phyloP scores from a whole-genome alignment of 2,113 vertebrate species.

The Erinaceus europaeus region DNA sequence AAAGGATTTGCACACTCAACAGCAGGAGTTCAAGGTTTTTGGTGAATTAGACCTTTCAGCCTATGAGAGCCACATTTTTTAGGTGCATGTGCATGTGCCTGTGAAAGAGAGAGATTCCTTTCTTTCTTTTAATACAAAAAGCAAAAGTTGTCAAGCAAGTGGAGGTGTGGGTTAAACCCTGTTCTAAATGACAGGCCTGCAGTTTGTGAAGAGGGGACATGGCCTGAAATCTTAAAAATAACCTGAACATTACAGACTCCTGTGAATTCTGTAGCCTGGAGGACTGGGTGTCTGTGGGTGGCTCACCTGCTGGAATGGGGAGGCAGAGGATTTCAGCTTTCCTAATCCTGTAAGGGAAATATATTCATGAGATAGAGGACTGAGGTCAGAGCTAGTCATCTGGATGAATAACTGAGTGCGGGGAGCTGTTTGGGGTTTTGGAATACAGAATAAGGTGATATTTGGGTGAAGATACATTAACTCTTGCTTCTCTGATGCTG shows the following conservation, averaged over 20 bases:
- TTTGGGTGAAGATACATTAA: no score
- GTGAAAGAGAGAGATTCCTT: conserved; percentile 10
- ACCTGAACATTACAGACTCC: conserved; percentile 75
- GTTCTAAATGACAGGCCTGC: conserved; percentile 78
- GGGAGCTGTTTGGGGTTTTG: no score
- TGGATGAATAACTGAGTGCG: neutral
- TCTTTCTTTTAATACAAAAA: conserved; percentile 70
- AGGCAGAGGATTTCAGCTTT: conserved; percentile 61
- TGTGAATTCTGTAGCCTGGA: conserved; percentile 72
- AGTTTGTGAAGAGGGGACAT: conserved; percentile 68
- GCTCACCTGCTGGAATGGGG: conserved; percentile 75
- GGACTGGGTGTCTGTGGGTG: conserved; percentile 69
- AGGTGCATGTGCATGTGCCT: no score
- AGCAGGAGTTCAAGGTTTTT: neutral
- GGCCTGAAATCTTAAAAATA: conserved; percentile 76
- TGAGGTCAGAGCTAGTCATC: neutral
- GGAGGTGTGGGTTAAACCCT: conserved; percentile 77
- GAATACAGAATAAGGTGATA: no score
- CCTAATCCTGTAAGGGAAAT: conserved; percentile 28
- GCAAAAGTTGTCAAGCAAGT: conserved; percentile 71
- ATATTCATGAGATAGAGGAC: neutral
- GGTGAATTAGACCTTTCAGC: neutral
- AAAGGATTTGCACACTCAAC: neutral
- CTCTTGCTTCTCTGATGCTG: neutral
- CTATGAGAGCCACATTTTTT: neutral